Evolutionary conservation across 2,888 invertebrate species (phyloP).

Genomic region (Gymnocheta viridis): DNA sequence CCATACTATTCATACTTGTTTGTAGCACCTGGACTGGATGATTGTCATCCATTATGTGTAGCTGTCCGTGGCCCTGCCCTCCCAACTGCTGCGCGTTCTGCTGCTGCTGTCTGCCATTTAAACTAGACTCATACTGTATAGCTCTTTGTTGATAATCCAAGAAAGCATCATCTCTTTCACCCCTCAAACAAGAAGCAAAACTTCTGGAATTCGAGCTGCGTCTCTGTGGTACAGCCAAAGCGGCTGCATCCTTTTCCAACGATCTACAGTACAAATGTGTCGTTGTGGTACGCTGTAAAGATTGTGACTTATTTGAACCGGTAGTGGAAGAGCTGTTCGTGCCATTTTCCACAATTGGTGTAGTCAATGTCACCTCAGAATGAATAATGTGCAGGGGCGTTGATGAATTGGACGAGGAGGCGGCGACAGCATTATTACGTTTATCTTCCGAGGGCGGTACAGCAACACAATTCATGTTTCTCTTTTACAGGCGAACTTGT

Average conservation of each 20-base stretch:
- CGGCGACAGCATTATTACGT: slow-evolving; percentile 61
- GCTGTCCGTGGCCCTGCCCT: slow-evolving; percentile 52
- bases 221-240: slow-evolving; percentile 71
- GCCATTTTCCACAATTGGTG: slow-evolving; percentile 61
- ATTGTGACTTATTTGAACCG: slow-evolving; percentile 71
- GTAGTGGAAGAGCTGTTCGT: slow-evolving; percentile 50
- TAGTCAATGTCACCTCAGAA: slow-evolving; percentile 72
- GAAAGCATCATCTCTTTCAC: slow-evolving; percentile 80
- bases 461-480: slow-evolving; percentile 81
- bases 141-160: slow-evolving; percentile 75
- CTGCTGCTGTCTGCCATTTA: slow-evolving; percentile 49
- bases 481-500: slow-evolving; percentile 28
- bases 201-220: slow-evolving; percentile 80
- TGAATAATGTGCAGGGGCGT: slow-evolving; percentile 72
- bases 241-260: slow-evolving; percentile 74
- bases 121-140: slow-evolving; percentile 69
- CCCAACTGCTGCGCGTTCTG: slow-evolving; percentile 65
- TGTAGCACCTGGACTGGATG: slow-evolving; percentile 61
- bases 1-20: slow-evolving; percentile 67
- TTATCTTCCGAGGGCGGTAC: slow-evolving; percentile 78
- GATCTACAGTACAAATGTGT: slow-evolving; percentile 76
- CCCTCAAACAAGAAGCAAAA: slow-evolving; percentile 81
- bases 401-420: slow-evolving; percentile 45
- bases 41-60: slow-evolving; percentile 62
- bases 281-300: slow-evolving; percentile 74